Conservation (phyloP, 2,888 invertebrate species). For the Podotricha telesiphe region DNA sequence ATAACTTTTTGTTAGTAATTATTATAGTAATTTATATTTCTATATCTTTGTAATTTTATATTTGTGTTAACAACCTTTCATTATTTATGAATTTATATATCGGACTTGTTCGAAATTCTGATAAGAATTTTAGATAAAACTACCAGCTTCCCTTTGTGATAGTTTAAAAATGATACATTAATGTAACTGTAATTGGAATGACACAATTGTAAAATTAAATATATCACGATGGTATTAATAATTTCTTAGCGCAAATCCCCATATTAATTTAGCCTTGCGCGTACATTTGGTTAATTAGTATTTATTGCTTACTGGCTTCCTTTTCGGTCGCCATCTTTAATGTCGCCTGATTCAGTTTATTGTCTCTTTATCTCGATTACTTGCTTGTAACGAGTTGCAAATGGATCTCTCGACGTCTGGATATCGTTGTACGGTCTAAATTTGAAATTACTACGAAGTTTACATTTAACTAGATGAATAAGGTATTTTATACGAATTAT, state of each 20-base stretch:
- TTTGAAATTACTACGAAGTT: not conserved
- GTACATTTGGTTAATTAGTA: slow-evolving; percentile 71
- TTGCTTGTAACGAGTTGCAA: slow-evolving; percentile 29
- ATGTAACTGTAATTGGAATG: not conserved
- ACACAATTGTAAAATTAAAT: slow-evolving; percentile 23
- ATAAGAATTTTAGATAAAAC: not conserved
- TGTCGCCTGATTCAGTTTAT: slow-evolving; percentile 43
- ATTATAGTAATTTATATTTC: not conserved
- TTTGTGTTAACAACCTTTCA: not conserved
- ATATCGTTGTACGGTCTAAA: slow-evolving; percentile 16
- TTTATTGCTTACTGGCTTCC: slow-evolving; percentile 54
- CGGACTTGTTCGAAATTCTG: not conserved
- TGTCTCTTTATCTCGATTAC: slow-evolving; percentile 40
- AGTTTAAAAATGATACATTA: not conserved
- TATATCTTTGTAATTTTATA: not conserved
- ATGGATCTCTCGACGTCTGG: slow-evolving; percentile 28
- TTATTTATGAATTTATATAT: not conserved
- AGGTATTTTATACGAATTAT: not conserved
- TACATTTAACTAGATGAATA: not conserved
- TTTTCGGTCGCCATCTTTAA: slow-evolving; percentile 46
- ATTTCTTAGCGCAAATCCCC: slow-evolving; percentile 65
- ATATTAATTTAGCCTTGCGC: slow-evolving; percentile 74
- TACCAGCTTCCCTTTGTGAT: not conserved
- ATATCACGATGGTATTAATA: slow-evolving; percentile 48
- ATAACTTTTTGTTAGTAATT: no score